Conservation (phyloP, 1,140 invertebrate species). For the silkworm (Bombyx mori) region ASM3026992v2 NC_085114.1:4501-5000, state of each 20-base stretch:
- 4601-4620: constrained; percentile 32
- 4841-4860: constrained; percentile 1
- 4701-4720: too few relatives aligned
- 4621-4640: too few relatives aligned
- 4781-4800: neutral
- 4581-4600: constrained; percentile 35
- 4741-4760: constrained; percentile 24
- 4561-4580: constrained; percentile 31
- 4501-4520: constrained; percentile 41
- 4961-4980: constrained; percentile 1
- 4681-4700: too few relatives aligned
- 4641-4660: too few relatives aligned
- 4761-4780: neutral
- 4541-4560: constrained; percentile 36
- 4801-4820: neutral
- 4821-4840: neutral
- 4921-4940: neutral
- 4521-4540: constrained; percentile 44
- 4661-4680: too few relatives aligned
- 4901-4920: constrained; percentile 5
- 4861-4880: neutral
- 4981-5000: neutral
- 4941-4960: neutral
- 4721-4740: too few relatives aligned
- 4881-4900: neutral